Base-by-base conservation (phyloP, 2,888 invertebrate genomes). In the Molanna angustata region DNA sequence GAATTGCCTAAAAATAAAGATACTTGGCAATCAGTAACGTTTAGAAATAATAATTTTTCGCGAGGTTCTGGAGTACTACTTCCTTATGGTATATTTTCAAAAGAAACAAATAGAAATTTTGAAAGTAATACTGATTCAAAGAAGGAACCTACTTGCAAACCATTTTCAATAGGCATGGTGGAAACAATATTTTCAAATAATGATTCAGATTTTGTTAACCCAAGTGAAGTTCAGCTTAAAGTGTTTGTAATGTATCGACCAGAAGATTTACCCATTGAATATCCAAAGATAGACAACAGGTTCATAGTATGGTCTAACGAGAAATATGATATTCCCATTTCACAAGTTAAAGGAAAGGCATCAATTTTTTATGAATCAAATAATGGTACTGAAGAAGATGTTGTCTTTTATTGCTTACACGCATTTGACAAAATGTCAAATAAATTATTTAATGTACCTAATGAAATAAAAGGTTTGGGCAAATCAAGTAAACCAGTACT, bases 401-500 rank as follows among this genome's bases (percentile, higher is more conserved):
- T n/a, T n/a, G n/a, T 70, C 35, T 77, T 76, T 63, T 75, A 72
- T 63, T 76, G 75, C 61, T 62, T 64, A 14, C 58, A 73, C 64
- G 65, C 68, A 2, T 75, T 74, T 60, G 27, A 53, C 9, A 33
- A 4, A 4, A 17, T 17, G 6, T 16, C 37, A 17, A 17, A 3
- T 7, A 37, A 37, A 17, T 7, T 37, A 3, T 4, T 13, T 4
- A 17, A 37, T n/a, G 3, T 37, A 17, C 17, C 37, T 6, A 37
- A 37, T 37, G 13, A 16, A 3, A 37, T 16, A 16, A n/a, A 17
- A 4, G 13, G 3, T 4, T 37, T 37, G 7, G 4, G 16, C 4
- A 33, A 33, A 33, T 33, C 13, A 3, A 6, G 11, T 14, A n/a
- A 33, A 3, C 33, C 33, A 33, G 11, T 35, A 11, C 6, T 4